These are phyloP conservation scores for Amphipyra tragopoginis DNA, from an alignment of 2,888 invertebrate genomes.

Conservation along the genomic window DNA sequence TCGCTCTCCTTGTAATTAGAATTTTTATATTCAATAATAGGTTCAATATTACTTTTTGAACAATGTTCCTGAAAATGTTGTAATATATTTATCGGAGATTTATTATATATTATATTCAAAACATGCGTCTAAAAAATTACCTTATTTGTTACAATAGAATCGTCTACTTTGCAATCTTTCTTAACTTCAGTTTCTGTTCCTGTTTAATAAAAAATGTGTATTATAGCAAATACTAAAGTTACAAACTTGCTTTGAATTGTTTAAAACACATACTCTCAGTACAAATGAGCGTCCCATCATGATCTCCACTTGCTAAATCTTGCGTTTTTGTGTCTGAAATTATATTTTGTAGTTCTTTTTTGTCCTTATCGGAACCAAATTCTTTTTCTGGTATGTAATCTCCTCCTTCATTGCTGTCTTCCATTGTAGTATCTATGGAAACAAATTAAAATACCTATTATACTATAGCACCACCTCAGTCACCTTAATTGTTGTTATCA, in stretches of 20 bases:
- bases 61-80: slow-evolving; percentile 22
- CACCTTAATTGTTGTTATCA: not conserved
- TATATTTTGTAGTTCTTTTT: slow-evolving; percentile 10
- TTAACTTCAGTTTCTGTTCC: slow-evolving; percentile 7
- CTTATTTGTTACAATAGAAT: slow-evolving; percentile 10
- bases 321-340: not conserved
- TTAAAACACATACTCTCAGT: slow-evolving; percentile 3
- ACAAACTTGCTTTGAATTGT: not conserved
- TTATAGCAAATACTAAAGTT: not conserved
- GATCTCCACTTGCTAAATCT: slow-evolving; percentile 47
- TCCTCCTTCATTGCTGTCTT: slow-evolving; percentile 23
- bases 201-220: slow-evolving; percentile 3
- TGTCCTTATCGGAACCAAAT: slow-evolving; percentile 4
- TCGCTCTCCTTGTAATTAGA: slow-evolving; percentile 49
- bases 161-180: slow-evolving; percentile 3
- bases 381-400: slow-evolving; percentile 35
- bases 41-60: slow-evolving; percentile 14
- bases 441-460: not conserved
- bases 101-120: not conserved
- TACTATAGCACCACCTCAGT: not conserved
- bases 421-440: slow-evolving; percentile 8
- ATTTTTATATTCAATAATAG: slow-evolving; percentile 59
- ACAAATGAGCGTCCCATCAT: not conserved
- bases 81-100: not conserved
- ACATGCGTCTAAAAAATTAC: not conserved